Percentiles rank a stretch among this genome's conserved stretches.
phyloP scores from a whole-genome alignment of 2,113 vertebrate genomes.

The Opisthocomus hoazin region DNA sequence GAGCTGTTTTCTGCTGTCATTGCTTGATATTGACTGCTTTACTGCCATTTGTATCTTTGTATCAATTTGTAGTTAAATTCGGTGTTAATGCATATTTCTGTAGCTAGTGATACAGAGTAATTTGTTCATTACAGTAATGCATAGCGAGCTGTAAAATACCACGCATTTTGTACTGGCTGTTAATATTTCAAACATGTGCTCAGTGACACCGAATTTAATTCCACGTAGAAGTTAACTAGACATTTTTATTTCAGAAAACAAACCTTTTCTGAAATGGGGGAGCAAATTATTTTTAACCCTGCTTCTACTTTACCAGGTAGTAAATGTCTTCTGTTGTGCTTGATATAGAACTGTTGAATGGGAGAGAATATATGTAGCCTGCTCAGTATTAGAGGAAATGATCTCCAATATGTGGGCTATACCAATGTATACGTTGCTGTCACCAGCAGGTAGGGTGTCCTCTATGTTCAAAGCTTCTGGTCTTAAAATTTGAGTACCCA shows the following conservation, averaged over 20 bases:
- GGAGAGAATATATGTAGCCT: not conserved
- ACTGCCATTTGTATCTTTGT: not conserved
- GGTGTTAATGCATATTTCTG: not conserved
- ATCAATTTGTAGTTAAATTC: not conserved
- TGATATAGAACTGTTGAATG: not conserved
- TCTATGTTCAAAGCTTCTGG: not conserved
- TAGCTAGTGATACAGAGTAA: not conserved
- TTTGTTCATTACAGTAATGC: not conserved
- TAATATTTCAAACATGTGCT: not conserved
- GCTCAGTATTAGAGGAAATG: not conserved
- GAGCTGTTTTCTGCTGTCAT: conserved; percentile 10
- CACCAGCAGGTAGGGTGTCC: not conserved
- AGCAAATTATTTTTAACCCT: not conserved
- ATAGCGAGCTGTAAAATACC: not conserved
- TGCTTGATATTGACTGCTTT: not conserved
- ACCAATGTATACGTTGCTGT: not conserved
- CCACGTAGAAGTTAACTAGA: not conserved
- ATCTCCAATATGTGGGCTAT: not conserved
- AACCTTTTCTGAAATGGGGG: not conserved
- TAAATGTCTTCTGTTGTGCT: not conserved
- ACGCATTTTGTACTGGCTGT: not conserved
- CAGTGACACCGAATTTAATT: not conserved
- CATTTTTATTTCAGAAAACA: not conserved
- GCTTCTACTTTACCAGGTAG: not conserved
- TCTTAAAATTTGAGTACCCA: not conserved